Conservation (phyloP, 2,888 invertebrate genomes). For the Mesorhabditis spiculigera region DNA sequence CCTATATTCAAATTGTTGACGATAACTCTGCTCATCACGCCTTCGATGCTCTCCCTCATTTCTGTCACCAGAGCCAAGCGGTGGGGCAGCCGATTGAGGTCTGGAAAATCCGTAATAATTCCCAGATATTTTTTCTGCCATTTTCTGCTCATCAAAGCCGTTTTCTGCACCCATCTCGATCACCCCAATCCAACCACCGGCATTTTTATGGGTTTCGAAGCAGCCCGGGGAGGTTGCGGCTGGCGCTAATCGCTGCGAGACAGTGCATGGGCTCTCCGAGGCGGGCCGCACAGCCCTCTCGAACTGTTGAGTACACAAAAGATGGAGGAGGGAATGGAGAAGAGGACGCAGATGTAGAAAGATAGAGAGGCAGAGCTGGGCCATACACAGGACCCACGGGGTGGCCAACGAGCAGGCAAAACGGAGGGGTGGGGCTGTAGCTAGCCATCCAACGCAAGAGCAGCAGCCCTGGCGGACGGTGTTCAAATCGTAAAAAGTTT, state of each 20-base stretch:
- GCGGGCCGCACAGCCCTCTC: neutral
- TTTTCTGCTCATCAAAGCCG: neutral
- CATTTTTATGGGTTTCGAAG: too few relatives aligned
- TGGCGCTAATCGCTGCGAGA: neutral
- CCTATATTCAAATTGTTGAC: conserved; percentile 8
- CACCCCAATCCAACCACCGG: neutral
- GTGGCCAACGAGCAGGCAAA: neutral
- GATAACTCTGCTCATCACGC: conserved; percentile 15
- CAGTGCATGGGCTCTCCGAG: conserved; percentile 10
- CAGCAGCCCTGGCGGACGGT: neutral
- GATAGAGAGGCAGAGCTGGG: too few relatives aligned
- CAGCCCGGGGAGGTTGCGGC: neutral
- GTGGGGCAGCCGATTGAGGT: conserved; percentile 30
- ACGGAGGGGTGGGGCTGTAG: neutral
- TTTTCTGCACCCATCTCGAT: neutral
- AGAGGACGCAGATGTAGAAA: neutral
- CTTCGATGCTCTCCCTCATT: conserved; percentile 18
- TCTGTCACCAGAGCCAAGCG: conserved; percentile 13
- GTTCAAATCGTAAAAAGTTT: too few relatives aligned
- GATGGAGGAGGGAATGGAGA: neutral
- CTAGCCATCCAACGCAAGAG: neutral
- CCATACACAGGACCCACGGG: too few relatives aligned
- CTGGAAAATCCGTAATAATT: conserved; percentile 10
- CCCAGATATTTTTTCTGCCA: neutral
- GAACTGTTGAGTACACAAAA: conserved; percentile 10